Evolutionary conservation across 2,888 invertebrate species (phyloP).

Genomic region (Ethmia dodecea): DNA sequence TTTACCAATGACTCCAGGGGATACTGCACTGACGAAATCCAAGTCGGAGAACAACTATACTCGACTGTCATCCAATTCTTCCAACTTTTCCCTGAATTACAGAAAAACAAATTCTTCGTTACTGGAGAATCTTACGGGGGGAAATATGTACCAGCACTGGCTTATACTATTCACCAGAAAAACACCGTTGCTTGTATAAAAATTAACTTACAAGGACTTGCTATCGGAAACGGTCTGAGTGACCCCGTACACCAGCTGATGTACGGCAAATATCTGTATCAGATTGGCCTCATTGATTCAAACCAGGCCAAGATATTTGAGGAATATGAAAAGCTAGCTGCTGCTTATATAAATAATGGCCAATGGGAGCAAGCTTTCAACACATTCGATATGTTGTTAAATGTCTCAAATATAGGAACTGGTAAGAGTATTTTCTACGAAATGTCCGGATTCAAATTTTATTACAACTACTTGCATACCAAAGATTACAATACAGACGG

Average conservation of each 20-base stretch:
- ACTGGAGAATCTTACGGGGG: slow-evolving; percentile 95
- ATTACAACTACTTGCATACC: slow-evolving; percentile 2
- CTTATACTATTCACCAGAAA: slow-evolving; percentile 83
- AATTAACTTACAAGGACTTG: slow-evolving; percentile 77
- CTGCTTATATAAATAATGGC: not conserved
- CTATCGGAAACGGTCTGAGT: slow-evolving; percentile 9
- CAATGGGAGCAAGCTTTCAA: slow-evolving; percentile 1
- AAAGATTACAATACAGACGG: slow-evolving; percentile 18
- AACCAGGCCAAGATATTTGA: not conserved
- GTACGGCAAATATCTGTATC: slow-evolving; percentile 7
- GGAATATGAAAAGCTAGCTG: not conserved
- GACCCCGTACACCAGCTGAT: slow-evolving; percentile 12
- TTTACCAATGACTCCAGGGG: slow-evolving; percentile 87
- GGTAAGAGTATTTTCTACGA: not conserved
- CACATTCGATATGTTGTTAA: not conserved
- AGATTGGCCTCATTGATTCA: slow-evolving; percentile 9
- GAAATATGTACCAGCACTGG: slow-evolving; percentile 85
- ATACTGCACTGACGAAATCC: slow-evolving; percentile 86
- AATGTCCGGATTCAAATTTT: not conserved
- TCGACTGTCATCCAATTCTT: slow-evolving; percentile 89
- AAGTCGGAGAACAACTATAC: slow-evolving; percentile 89
- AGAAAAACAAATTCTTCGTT: slow-evolving; percentile 87
- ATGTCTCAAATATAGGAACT: not conserved
- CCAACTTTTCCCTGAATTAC: slow-evolving; percentile 86
- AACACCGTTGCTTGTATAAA: slow-evolving; percentile 80